phyloP scores from a whole-genome alignment of 2,797 vertebrate genomes.

The Limosa lapponica region DNA sequence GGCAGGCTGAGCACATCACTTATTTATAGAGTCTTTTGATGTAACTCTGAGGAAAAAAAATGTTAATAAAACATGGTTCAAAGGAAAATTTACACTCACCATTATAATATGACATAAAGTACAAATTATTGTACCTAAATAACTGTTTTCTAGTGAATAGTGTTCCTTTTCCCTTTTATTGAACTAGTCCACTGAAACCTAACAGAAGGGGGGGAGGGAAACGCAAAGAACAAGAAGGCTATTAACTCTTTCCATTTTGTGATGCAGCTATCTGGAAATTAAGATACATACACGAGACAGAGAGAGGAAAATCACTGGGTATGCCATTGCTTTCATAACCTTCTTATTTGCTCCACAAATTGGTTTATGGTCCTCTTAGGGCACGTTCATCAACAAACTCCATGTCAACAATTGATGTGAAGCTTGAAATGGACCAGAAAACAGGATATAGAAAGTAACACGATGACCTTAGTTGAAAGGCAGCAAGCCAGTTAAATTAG shows the following conservation, averaged over 20 bases:
- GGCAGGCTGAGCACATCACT: constrained; percentile 81
- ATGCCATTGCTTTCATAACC: constrained; percentile 38
- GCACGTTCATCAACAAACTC: constrained; percentile 26
- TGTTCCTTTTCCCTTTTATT: constrained; percentile 63
- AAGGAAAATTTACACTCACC: constrained; percentile 82
- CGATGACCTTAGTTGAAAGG: constrained; percentile 9
- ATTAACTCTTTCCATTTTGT: constrained; percentile 53
- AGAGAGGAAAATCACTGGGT: constrained; percentile 42
- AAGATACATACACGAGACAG: not conserved
- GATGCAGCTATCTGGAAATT: constrained; percentile 47
- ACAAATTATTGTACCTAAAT: constrained; percentile 81
- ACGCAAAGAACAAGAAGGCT: constrained; percentile 13
- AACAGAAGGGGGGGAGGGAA: not conserved
- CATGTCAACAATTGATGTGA: constrained; percentile 52
- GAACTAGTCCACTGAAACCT: constrained; percentile 55
- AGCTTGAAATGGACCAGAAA: constrained; percentile 60
- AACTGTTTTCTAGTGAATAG: constrained; percentile 76
- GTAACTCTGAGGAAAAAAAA: constrained; percentile 77
- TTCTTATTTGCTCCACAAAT: constrained; percentile 59
- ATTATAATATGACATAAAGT: constrained; percentile 80
- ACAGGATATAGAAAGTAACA: constrained; percentile 49
- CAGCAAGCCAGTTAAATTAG: not conserved
- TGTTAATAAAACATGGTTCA: constrained; percentile 84
- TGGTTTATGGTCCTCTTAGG: constrained; percentile 52
- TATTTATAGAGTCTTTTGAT: constrained; percentile 87